These are phyloP conservation scores for Eptatretus atami DNA, from an alignment of 2,797 vertebrate species.

Conservation along the genomic window DNA sequence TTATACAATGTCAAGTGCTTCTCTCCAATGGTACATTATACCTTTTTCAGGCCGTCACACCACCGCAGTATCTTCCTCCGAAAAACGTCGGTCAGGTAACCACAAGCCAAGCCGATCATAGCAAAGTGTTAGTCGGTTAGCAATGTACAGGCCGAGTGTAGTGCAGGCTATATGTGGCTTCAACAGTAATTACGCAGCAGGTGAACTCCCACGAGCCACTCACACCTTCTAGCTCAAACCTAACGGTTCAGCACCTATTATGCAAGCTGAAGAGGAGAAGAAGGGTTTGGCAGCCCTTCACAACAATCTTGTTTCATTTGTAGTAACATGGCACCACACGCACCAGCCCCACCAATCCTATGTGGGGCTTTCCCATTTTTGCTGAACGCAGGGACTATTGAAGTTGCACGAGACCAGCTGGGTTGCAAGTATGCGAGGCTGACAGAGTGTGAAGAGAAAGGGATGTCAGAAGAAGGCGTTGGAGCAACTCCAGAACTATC, in stretches of 20 bases:
- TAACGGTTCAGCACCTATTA: background rate
- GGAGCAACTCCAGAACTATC: too few species aligned
- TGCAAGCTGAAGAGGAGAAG: background rate
- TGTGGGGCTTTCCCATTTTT: background rate
- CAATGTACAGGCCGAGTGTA: conserved; percentile 83
- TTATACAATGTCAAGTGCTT: conserved; percentile 48
- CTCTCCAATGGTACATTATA: conserved; percentile 38
- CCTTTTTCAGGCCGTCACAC: conserved; percentile 24
- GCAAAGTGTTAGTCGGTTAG: conserved; percentile 86
- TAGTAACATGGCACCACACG: too few species aligned
- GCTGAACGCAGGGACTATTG: background rate
- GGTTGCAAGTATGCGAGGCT: too few species aligned
- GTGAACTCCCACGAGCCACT: background rate
- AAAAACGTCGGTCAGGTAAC: background rate
- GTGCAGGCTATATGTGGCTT: conserved; percentile 63
- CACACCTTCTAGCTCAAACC: conserved; percentile 3
- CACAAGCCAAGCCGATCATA: conserved; percentile 47
- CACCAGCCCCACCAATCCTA: background rate
- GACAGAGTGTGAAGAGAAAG: too few species aligned
- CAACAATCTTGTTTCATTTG: background rate
- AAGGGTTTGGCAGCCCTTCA: background rate
- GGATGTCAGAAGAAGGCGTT: too few species aligned
- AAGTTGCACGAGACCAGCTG: too few species aligned
- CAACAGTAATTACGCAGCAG: conserved; percentile 30
- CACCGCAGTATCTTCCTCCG: background rate